Conservation (phyloP, 1,140 invertebrate genomes). For the Elysia chlorotica region DNA sequence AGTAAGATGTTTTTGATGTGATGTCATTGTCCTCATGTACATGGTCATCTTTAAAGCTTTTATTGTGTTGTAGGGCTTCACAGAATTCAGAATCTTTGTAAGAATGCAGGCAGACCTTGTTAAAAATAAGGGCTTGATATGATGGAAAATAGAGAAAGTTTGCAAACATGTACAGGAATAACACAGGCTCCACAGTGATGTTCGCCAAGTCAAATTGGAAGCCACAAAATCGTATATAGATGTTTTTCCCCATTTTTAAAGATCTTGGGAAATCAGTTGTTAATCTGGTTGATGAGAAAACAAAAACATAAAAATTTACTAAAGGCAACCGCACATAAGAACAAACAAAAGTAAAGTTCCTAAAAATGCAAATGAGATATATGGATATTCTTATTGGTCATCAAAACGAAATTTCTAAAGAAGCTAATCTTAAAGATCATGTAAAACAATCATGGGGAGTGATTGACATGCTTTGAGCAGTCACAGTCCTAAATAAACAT, state of each 20-base stretch:
- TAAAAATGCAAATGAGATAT: too few species aligned
- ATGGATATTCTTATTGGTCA: too few species aligned
- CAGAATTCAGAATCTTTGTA: conserved; percentile 43
- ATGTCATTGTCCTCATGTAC: conserved; percentile 46
- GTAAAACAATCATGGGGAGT: too few species aligned
- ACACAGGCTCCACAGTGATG: conserved; percentile 64
- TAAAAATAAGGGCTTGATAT: conserved; percentile 63
- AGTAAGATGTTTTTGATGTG: conserved; percentile 57
- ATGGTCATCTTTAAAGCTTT: conserved; percentile 36
- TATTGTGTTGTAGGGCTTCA: conserved; percentile 35
- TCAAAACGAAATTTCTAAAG: too few species aligned
- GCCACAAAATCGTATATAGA: conserved; percentile 14
- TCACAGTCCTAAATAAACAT: too few species aligned
- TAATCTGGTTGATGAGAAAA: too few species aligned
- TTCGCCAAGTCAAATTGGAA: conserved; percentile 15
- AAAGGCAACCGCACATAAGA: too few species aligned
- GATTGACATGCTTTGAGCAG: too few species aligned
- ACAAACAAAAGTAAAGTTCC: too few species aligned
- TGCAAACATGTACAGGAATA: conserved; percentile 65
- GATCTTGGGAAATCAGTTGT: too few species aligned
- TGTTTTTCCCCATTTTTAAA: conserved; percentile 5
- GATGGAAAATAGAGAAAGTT: conserved; percentile 62
- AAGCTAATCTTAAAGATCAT: too few species aligned
- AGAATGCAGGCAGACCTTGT: conserved; percentile 58
- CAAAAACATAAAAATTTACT: too few species aligned